Evolutionary conservation across 2,888 invertebrate species (phyloP).

Genomic region (Drosophila basisetae): DNA sequence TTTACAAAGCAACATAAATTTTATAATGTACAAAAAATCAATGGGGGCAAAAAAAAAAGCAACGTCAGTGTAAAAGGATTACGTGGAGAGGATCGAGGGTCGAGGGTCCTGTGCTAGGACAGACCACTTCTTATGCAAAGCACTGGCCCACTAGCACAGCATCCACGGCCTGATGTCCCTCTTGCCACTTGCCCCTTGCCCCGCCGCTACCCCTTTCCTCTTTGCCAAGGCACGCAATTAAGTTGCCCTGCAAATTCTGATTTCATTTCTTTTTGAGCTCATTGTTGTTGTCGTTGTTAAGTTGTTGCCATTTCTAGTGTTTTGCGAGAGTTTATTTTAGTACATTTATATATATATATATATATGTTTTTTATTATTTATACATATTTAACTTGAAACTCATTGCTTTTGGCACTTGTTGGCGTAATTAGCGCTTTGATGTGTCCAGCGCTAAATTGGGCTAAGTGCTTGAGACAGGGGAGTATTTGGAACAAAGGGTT

Average conservation of each 20-base stretch:
- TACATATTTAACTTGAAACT: conserved; percentile 13
- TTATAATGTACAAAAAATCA: conserved; percentile 79
- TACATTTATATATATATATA: conserved; percentile 23
- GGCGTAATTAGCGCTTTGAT: conserved; percentile 72
- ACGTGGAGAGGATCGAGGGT: conserved; percentile 31
- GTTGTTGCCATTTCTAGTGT: conserved; percentile 62
- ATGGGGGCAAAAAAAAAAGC: conserved; percentile 46
- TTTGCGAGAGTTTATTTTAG: conserved; percentile 70
- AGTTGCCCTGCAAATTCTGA: conserved; percentile 61
- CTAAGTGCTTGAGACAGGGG: conserved; percentile 41
- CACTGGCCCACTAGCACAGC: conserved; percentile 46
- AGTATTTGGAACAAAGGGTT: conserved; percentile 25
- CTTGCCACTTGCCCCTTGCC: background rate
- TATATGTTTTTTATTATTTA: background rate
- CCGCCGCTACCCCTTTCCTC: conserved; percentile 1
- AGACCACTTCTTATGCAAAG: conserved; percentile 63
- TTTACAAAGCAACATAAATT: conserved; percentile 77
- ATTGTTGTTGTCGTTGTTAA: conserved; percentile 49
- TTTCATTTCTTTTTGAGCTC: conserved; percentile 44
- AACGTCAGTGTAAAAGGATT: conserved; percentile 58
- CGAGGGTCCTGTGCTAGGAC: conserved; percentile 39
- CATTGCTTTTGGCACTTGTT: conserved; percentile 49
- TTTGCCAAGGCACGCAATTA: conserved; percentile 64
- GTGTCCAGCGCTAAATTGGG: conserved; percentile 61
- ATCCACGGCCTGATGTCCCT: background rate